Conservation (phyloP, 2,888 invertebrate species). For the Pseudolycoriella hygida region DNA sequence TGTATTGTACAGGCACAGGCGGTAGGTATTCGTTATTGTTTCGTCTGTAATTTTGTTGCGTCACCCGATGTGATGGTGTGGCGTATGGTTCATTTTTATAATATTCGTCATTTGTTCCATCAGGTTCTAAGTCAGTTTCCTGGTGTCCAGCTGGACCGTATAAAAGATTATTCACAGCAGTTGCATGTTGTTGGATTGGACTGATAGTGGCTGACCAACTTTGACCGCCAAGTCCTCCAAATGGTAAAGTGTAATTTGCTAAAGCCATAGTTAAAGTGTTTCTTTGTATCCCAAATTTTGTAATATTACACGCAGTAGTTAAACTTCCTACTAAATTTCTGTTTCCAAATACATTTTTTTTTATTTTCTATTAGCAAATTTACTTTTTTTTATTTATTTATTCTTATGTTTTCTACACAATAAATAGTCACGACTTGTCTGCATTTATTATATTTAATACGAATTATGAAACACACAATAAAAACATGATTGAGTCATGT, state of each 20-base stretch:
- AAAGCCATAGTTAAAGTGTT: slow-evolving; percentile 19
- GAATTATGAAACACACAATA: not conserved
- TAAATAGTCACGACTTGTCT: slow-evolving; percentile 5
- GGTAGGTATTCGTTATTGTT: slow-evolving; percentile 12
- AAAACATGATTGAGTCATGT: slow-evolving; percentile 1
- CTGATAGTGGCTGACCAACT: slow-evolving; percentile 24
- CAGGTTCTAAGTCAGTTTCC: slow-evolving; percentile 15
- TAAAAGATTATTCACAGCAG: slow-evolving; percentile 25
- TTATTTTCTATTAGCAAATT: not conserved
- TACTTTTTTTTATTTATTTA: not conserved
- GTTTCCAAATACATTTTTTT: not conserved
- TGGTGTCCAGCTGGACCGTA: slow-evolving; percentile 29
- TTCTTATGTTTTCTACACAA: not conserved
- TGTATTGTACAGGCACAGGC: slow-evolving; percentile 14
- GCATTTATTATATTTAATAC: slow-evolving; percentile 1
- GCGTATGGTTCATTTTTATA: slow-evolving; percentile 29
- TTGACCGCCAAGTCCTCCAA: slow-evolving; percentile 18
- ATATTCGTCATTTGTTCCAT: slow-evolving; percentile 15
- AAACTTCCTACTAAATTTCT: not conserved
- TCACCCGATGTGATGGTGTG: slow-evolving; percentile 14
- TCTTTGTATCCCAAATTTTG: not conserved
- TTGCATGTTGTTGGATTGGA: slow-evolving; percentile 23
- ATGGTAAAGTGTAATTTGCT: slow-evolving; percentile 28
- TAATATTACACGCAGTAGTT: not conserved
- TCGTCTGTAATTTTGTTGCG: slow-evolving; percentile 15